Evolutionary conservation across 2,888 invertebrate genomes (phyloP).

Genomic region (Nudaria mundana): DNA sequence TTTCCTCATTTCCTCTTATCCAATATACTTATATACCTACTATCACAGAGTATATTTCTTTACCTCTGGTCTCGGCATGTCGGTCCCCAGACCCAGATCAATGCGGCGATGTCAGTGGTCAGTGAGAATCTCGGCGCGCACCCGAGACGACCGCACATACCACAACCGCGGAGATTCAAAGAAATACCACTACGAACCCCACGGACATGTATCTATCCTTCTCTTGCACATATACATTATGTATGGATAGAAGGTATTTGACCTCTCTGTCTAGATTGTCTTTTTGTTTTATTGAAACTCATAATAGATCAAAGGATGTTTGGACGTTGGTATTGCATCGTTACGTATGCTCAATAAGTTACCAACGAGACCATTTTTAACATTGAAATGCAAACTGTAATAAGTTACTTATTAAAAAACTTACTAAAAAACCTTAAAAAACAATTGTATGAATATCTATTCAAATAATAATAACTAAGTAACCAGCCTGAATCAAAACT

Average conservation of each 20-base stretch:
- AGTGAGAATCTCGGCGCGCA: constrained; percentile 63
- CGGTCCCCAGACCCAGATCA: constrained; percentile 49
- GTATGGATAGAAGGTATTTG: constrained; percentile 20
- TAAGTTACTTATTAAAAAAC: too few species aligned
- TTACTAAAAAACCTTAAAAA: too few species aligned
- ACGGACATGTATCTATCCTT: constrained; percentile 42
- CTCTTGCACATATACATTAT: constrained; percentile 32
- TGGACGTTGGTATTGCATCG: constrained; percentile 5
- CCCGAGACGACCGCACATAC: constrained; percentile 62
- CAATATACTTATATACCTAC: constrained; percentile 20
- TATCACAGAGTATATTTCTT: too few species aligned
- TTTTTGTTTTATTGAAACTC: constrained; percentile 27
- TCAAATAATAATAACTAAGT: too few species aligned
- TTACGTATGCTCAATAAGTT: too few species aligned
- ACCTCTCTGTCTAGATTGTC: constrained; percentile 21
- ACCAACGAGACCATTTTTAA: too few species aligned
- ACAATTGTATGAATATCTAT: too few species aligned
- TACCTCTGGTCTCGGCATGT: constrained; percentile 26
- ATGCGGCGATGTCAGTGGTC: constrained; percentile 53
- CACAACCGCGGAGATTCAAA: constrained; percentile 57
- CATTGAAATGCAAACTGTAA: too few species aligned
- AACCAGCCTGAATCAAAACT: too few species aligned
- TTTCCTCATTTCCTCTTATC: constrained; percentile 10
- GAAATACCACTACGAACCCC: constrained; percentile 55
- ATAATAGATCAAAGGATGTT: constrained; percentile 18